Percentiles rank a stretch among this genome's conserved stretches.
phyloP scores from a whole-genome alignment of 2,113 vertebrate genomes.

The Eulemur rufifrons region DNA sequence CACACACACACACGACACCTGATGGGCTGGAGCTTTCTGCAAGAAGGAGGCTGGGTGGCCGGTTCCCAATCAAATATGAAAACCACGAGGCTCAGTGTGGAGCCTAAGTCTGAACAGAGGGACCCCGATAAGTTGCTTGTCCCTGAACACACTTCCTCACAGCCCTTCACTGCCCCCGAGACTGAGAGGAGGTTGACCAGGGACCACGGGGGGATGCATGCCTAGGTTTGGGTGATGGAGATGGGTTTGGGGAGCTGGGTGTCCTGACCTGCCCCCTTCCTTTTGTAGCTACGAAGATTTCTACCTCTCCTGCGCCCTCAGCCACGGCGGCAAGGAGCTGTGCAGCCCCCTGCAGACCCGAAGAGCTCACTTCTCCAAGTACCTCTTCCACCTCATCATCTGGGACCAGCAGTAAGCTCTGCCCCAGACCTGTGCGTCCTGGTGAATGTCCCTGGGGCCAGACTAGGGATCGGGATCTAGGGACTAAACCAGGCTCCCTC shows the following conservation, averaged over 20 bases:
- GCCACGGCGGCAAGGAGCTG: slow-evolving; percentile 93
- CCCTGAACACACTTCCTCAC: neutral
- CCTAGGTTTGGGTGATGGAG: neutral
- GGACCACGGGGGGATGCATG: too few relatives aligned
- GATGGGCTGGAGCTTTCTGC: neutral
- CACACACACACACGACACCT: neutral
- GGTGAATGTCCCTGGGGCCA: neutral
- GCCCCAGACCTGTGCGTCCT: neutral
- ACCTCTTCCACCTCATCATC: slow-evolving; percentile 97
- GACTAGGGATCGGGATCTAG: too few relatives aligned
- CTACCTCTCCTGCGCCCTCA: slow-evolving; percentile 97
- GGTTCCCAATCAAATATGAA: neutral
- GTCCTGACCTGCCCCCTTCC: neutral
- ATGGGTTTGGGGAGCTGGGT: neutral
- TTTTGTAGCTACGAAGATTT: slow-evolving; percentile 94
- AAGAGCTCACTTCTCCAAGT: slow-evolving; percentile 93
- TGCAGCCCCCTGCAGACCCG: slow-evolving; percentile 95
- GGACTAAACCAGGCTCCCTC: neutral
- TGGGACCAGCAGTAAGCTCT: slow-evolving; percentile 97
- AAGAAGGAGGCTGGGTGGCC: neutral
- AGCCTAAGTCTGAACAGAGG: neutral
- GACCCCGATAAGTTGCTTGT: neutral
- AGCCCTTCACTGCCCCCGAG: neutral
- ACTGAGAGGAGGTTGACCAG: neutral
- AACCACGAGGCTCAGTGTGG: neutral